Evolutionary conservation across 2,113 vertebrate species (phyloP).

Genomic region (Elaphurus davidianus): DNA sequence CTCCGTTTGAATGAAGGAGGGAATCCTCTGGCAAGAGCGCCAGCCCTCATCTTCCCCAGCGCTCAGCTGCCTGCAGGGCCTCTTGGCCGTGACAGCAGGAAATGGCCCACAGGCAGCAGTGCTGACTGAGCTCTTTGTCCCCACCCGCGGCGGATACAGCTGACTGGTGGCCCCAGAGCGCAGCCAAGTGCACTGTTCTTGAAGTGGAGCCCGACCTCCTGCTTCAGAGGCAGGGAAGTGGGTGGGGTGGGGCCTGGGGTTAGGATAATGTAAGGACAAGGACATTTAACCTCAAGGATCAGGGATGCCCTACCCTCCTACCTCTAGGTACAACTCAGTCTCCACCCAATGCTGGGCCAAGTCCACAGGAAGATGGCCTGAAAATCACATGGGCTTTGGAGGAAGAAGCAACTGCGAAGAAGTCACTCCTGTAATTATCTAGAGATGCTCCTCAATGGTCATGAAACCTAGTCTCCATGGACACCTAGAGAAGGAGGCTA

Average conservation of each 20-base stretch:
- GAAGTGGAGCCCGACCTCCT: background rate
- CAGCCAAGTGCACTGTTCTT: background rate
- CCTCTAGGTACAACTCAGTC: background rate
- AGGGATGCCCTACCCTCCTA: background rate
- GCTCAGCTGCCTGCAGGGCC: background rate
- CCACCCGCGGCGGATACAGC: conserved; percentile 32
- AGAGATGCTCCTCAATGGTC: background rate
- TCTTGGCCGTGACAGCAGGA: conserved; percentile 19
- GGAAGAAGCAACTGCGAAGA: background rate
- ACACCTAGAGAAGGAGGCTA: background rate
- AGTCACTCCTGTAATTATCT: background rate
- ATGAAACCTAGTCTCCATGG: background rate
- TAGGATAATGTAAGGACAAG: background rate
- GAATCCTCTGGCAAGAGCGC: background rate
- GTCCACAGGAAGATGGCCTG: background rate
- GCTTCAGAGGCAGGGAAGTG: background rate
- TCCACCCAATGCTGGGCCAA: conserved; percentile 21
- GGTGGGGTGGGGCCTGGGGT: background rate
- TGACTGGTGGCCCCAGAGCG: background rate
- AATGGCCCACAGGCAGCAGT: background rate
- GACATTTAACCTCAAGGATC: background rate
- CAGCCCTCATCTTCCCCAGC: background rate
- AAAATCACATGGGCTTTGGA: background rate
- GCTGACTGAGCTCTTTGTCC: conserved; percentile 34
- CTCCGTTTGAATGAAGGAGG: background rate